These are phyloP conservation scores for Noctua comes DNA, from an alignment of 2,888 invertebrate species.

Conservation along the genomic window DNA sequence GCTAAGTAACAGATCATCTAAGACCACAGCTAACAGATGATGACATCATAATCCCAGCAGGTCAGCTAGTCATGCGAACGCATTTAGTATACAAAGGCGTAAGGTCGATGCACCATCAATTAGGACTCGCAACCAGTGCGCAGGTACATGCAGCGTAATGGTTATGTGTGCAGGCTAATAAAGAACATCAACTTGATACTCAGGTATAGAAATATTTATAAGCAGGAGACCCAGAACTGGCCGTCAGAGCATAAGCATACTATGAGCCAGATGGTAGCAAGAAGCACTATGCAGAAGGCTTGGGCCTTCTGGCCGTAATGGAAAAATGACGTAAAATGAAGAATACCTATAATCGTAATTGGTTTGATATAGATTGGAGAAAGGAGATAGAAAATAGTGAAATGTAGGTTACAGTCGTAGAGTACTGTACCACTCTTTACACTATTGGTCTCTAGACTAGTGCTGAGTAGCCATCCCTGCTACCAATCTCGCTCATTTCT, in stretches of 20 bases:
- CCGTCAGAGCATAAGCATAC: background rate
- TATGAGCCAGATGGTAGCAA: background rate
- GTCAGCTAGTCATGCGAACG: conserved; percentile 14
- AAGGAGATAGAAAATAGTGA: background rate
- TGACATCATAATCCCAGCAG: conserved; percentile 55
- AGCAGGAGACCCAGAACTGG: background rate
- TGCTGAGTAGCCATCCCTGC: background rate
- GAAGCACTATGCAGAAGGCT: background rate
- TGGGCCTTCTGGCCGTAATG: background rate
- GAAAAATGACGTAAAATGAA: background rate
- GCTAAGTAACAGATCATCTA: conserved; percentile 9
- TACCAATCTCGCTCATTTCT: background rate
- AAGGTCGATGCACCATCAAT: conserved; percentile 61
- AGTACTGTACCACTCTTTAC: background rate
- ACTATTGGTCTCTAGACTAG: background rate
- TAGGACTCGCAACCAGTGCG: conserved; percentile 48
- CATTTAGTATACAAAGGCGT: conserved; percentile 38
- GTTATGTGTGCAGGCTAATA: conserved; percentile 1
- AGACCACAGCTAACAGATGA: conserved; percentile 21
- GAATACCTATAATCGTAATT: background rate
- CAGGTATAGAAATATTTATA: background rate
- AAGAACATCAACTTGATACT: background rate
- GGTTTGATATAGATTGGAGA: background rate
- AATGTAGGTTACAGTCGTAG: background rate
- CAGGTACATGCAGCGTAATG: conserved; percentile 1